Evolutionary conservation across 2,797 vertebrate genomes (phyloP).

Genomic region (Gambelia wislizenii): DNA sequence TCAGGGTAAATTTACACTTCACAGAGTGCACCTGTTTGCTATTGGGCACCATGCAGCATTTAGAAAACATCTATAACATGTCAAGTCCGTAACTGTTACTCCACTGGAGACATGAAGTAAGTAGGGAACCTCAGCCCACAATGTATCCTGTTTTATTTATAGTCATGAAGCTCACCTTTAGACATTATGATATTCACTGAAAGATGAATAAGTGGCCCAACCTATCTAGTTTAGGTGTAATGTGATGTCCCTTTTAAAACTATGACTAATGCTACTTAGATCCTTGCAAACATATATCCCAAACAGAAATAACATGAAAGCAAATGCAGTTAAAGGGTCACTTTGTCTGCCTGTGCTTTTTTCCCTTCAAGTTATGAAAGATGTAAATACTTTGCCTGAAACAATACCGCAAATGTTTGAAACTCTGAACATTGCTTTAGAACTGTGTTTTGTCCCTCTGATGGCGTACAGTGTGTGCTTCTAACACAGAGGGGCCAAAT

Average conservation of each 20-base stretch:
- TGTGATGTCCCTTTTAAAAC: neutral
- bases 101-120: neutral
- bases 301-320: neutral
- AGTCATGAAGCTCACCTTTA: neutral
- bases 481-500: neutral
- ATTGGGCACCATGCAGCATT: neutral
- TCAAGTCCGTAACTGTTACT: neutral
- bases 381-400: neutral
- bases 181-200: neutral
- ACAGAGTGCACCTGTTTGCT: neutral
- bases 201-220: neutral
- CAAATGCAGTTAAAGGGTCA: neutral
- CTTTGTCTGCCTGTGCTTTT: neutral
- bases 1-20: neutral
- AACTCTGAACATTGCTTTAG: neutral
- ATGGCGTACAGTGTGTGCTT: neutral
- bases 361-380: neutral
- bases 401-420: neutral
- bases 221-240: neutral
- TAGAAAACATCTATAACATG: neutral
- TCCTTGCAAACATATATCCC: neutral
- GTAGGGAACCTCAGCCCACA: neutral
- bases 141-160: neutral
- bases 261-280: slow-evolving; percentile 1
- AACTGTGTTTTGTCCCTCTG: slow-evolving; percentile 11